Conservation (phyloP, 37 sponge, comb jelly and placozoan species). For the Amphimedon queenslandica region DNA sequence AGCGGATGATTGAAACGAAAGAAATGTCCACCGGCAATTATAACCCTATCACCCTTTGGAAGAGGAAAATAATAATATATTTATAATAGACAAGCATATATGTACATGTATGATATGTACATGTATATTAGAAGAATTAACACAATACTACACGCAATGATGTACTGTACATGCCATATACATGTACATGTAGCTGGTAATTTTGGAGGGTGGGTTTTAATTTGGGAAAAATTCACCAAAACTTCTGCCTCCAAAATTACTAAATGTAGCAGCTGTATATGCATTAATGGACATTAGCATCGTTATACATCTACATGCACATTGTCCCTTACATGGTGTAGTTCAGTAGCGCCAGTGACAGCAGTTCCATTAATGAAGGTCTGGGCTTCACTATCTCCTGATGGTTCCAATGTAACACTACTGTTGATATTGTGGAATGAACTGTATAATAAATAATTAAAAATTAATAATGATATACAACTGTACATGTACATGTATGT, state of each 20-base stretch:
- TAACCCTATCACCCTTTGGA: conserved; percentile 77
- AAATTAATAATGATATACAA: background rate
- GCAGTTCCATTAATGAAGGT: conserved; percentile 78
- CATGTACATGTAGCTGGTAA: too few relatives aligned
- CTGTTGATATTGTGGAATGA: background rate
- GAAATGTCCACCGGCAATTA: conserved; percentile 82
- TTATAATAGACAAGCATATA: background rate
- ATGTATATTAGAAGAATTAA: background rate
- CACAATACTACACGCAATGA: background rate
- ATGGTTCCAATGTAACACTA: conserved; percentile 24
- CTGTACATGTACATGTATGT: background rate
- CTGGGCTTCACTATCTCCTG: conserved; percentile 39
- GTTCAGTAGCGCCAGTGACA: conserved; percentile 14
- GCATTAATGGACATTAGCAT: too few relatives aligned
- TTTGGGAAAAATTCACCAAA: too few relatives aligned
- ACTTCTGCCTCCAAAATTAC: too few relatives aligned
- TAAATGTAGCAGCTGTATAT: too few relatives aligned
- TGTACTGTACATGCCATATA: too few relatives aligned
- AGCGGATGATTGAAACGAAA: conserved; percentile 83
- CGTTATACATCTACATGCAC: too few relatives aligned
- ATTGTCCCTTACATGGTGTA: conserved; percentile 81
- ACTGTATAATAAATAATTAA: background rate
- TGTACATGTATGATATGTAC: background rate
- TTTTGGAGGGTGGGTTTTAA: too few relatives aligned
- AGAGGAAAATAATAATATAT: too few relatives aligned